Evolutionary conservation across 1,140 invertebrate species (phyloP), one percentile per base, ranked within the genome.

Genomic region (fruit fly (Drosophila melanogaster)): DNA sequence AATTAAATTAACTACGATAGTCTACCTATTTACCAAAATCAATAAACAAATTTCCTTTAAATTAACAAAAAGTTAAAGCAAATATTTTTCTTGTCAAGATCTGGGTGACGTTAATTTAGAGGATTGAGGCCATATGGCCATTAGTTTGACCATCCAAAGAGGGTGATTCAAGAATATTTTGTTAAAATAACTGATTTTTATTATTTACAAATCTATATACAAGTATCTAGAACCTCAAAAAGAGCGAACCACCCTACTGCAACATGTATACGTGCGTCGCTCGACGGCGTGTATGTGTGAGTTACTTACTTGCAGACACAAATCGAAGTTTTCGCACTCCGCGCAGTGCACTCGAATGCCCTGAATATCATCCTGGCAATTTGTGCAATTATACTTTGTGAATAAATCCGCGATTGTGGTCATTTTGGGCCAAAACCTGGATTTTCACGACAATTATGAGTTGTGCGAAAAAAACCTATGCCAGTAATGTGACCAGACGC

Each of bases 331-430:
- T 76, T 94, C 93, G 93, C 97, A 98, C 91, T 97, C 96, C 47
- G 95, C 95, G 93, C 98, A 98, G 93, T 96, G 96, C 44, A 98
- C 95, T 77, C 97, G 94, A 56, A 98, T 94, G 47, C 96, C 96
- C 72, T 94, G 94, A 64, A 98, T 97, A 93, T 97, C 96, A 93
- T 97, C 96, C 93, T 98, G 96, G 92, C 97, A 98, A 93, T 98
- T 97, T 76, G 95, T 97, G 93, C 98, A 98, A 92, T 94, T 95
- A 92, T 97, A 96, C 93, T 96, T 96, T 15, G 95, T 95, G 92
- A 97, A 97, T 69, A 97, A 92, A 53, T 92, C 91, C 47, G 85
- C 81, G 56, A 92, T 90, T 26, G 77, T 90, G 17, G 76, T 86
- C 86, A 92, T 92, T 86, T 66, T 62, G 37, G 57, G 59, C 49